Conservation (phyloP, 2,888 invertebrate genomes). For the Cylloceria caligata region DNA sequence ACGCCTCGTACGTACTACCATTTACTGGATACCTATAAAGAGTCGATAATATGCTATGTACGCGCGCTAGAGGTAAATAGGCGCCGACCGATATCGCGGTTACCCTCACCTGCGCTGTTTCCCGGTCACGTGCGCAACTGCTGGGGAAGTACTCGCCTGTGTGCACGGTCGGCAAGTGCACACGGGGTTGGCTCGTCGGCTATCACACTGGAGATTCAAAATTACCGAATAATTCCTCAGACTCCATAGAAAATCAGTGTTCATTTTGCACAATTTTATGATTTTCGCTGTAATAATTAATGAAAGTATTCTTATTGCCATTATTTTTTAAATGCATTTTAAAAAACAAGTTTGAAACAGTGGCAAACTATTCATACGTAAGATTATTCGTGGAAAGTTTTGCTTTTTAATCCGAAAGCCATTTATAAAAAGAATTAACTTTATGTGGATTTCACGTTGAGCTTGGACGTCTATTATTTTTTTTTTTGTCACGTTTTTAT, state of each 20-base stretch:
- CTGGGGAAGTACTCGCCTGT: background rate
- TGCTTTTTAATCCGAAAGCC: too few species aligned
- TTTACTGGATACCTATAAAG: conserved; percentile 42
- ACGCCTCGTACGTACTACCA: conserved; percentile 36
- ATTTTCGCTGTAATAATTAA: background rate
- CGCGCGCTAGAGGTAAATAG: conserved; percentile 1
- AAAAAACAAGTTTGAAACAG: background rate
- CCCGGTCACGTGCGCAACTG: conserved; percentile 28
- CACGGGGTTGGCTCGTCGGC: background rate
- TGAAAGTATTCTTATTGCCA: background rate
- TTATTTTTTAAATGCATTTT: background rate
- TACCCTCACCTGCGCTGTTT: conserved; percentile 33
- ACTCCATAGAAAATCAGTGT: background rate
- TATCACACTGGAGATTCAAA: background rate
- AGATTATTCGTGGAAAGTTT: too few species aligned
- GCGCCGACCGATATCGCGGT: conserved; percentile 3
- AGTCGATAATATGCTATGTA: background rate
- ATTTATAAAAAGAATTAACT: too few species aligned
- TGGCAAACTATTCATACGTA: background rate
- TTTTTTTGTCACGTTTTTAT: too few species aligned
- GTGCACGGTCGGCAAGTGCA: background rate
- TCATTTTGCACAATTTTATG: background rate
- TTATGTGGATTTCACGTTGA: too few species aligned
- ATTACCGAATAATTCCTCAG: background rate
- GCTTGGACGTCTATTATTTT: too few species aligned